These are phyloP conservation scores for Luidia sarsii DNA, from an alignment of 53 echinoderm and acorn worm species.

Conservation along the genomic window DNA sequence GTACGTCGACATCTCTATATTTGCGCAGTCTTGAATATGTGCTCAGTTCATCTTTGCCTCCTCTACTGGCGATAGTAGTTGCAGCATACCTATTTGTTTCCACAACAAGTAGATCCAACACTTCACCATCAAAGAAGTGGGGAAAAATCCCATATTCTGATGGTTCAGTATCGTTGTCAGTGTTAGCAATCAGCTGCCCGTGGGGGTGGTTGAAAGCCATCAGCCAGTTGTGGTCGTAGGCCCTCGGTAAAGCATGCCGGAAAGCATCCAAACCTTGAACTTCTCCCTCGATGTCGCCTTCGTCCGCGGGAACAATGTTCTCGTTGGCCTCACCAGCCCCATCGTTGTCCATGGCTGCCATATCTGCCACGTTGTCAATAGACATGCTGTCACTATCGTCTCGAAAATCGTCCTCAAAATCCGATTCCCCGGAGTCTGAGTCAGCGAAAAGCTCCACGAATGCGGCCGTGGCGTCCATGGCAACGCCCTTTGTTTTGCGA, in stretches of 20 bases:
- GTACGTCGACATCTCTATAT: slow-evolving; percentile 1
- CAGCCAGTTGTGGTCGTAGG: slow-evolving; percentile 16
- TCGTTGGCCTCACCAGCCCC: too few species aligned
- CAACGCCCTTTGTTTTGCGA: too few species aligned
- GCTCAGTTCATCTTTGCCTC: slow-evolving; percentile 14
- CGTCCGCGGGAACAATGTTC: too few species aligned
- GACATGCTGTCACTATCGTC: too few species aligned
- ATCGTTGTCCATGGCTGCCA: too few species aligned
- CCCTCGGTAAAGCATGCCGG: slow-evolving; percentile 1
- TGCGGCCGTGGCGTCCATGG: too few species aligned
- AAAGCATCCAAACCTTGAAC: too few species aligned
- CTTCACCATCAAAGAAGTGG: slow-evolving; percentile 10
- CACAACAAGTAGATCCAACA: slow-evolving; percentile 8
- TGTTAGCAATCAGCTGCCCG: slow-evolving; percentile 7
- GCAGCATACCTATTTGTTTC: slow-evolving; percentile 44
- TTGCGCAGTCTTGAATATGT: background rate
- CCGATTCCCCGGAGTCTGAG: too few species aligned
- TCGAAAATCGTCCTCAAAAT: too few species aligned
- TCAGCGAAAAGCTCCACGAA: too few species aligned
- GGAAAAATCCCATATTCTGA: slow-evolving; percentile 37
- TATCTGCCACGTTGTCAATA: too few species aligned
- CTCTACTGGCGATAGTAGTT: background rate
- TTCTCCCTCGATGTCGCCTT: too few species aligned
- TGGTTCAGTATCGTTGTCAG: slow-evolving; percentile 1
- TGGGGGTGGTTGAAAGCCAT: slow-evolving; percentile 19